Evolutionary conservation across 1,140 invertebrate genomes (phyloP).

Genomic region (Drosophila kikkawai): DNA sequence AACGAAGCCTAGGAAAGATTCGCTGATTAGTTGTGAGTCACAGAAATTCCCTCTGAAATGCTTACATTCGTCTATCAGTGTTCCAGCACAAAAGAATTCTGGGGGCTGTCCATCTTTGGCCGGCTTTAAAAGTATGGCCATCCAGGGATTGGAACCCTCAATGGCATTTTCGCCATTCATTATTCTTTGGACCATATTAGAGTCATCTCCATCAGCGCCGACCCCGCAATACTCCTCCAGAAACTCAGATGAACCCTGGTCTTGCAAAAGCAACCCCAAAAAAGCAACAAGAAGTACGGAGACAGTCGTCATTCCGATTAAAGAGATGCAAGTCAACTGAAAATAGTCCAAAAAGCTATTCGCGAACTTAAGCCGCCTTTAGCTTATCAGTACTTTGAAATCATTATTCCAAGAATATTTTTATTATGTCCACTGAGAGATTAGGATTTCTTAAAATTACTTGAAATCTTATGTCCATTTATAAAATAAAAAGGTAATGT

Average conservation of each 20-base stretch:
- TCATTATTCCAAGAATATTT: background rate
- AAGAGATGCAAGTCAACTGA: conserved; percentile 7
- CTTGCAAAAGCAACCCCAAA: background rate
- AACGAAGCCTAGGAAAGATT: conserved; percentile 9
- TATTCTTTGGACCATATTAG: background rate
- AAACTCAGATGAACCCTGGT: background rate
- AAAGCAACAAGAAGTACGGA: background rate
- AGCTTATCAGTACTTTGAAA: background rate
- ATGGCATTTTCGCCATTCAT: background rate
- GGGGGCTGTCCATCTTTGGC: background rate
- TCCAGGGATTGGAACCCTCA: background rate
- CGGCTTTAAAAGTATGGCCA: background rate
- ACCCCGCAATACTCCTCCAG: conserved; percentile 6
- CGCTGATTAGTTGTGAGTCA: background rate
- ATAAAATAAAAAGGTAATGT: no score
- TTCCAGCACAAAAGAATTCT: background rate
- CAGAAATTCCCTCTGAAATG: background rate
- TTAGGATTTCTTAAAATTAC: background rate
- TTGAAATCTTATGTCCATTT: background rate
- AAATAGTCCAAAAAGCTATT: background rate
- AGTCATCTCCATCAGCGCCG: fast-evolving
- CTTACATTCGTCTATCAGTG: conserved; percentile 3
- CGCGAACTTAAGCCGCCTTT: background rate
- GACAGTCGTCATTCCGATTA: background rate
- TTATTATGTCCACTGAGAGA: background rate